A percentile compares a stretch with the other conserved stretches of the same genome.
phyloP scores from a whole-genome alignment of 1,140 invertebrate species.

The Phymastichus coffea region DNA sequence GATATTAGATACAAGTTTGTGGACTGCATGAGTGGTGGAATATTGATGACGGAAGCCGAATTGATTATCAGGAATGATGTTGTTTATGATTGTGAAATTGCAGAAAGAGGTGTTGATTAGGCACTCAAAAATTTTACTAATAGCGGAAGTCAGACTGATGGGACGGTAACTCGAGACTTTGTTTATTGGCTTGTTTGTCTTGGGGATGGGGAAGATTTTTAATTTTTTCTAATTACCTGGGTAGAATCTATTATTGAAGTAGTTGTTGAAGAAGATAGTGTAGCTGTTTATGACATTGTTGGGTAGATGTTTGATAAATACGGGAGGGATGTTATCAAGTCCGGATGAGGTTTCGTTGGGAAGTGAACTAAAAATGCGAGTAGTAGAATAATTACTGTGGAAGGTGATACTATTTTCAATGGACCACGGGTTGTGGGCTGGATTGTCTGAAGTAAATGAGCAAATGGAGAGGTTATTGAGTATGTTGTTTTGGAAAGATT shows the following conservation, averaged over 20 bases:
- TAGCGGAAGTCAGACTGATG: background rate
- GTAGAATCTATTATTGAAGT: background rate
- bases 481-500: background rate
- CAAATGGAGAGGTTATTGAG: background rate
- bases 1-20: conserved; percentile 15
- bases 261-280: conserved; percentile 9
- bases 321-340: conserved; percentile 3
- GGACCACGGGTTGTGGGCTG: background rate
- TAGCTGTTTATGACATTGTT: background rate
- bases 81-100: background rate
- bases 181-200: conserved; percentile 3
- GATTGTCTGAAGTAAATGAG: background rate
- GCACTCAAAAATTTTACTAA: conserved; percentile 15
- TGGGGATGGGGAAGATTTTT: conserved; percentile 8
- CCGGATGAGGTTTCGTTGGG: conserved; percentile 7
- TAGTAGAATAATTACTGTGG: background rate
- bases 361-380: background rate
- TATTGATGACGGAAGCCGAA: conserved; percentile 5
- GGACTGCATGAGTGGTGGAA: conserved; percentile 11
- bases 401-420: background rate
- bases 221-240: background rate
- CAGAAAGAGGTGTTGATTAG: background rate
- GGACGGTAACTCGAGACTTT: conserved; percentile 6
- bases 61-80: conserved; percentile 8
- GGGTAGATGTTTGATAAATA: conserved; percentile 1